Conservation (phyloP, 2,888 invertebrate species). For the Cataglyphis rosenhaueri region DNA sequence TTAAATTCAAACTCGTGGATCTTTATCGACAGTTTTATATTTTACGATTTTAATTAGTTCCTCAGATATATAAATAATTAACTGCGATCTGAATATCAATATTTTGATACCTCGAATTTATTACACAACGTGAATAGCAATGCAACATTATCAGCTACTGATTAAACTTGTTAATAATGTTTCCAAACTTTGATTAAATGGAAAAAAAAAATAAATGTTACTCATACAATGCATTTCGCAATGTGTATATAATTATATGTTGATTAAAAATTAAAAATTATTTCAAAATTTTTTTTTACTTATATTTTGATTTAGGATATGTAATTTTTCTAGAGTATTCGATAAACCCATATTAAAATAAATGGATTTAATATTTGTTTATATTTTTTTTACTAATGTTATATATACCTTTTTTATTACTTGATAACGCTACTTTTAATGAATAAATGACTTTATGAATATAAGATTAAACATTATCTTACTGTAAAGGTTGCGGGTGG, state of each 20-base stretch:
- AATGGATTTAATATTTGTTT: not conserved
- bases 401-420: too few species aligned
- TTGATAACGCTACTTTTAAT: not conserved
- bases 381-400: not conserved
- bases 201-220: not conserved
- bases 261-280: not conserved
- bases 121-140: not conserved
- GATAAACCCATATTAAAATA: not conserved
- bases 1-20: not conserved
- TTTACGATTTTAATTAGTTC: not conserved
- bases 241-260: not conserved
- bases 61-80: not conserved
- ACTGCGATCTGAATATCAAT: not conserved
- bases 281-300: not conserved
- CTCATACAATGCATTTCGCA: not conserved
- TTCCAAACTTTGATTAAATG: not conserved
- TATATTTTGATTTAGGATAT: too few species aligned
- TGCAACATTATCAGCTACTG: not conserved
- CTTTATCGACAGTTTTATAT: constrained; percentile 1
- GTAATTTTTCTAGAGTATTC: not conserved
- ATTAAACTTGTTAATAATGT: constrained; percentile 18
- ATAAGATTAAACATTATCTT: constrained; percentile 52
- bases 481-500: constrained; percentile 77
- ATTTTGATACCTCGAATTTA: not conserved
- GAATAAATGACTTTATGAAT: not conserved